Evolutionary conservation across 1,140 invertebrate genomes (phyloP).

Genomic region (Drosophila biarmipes): DNA sequence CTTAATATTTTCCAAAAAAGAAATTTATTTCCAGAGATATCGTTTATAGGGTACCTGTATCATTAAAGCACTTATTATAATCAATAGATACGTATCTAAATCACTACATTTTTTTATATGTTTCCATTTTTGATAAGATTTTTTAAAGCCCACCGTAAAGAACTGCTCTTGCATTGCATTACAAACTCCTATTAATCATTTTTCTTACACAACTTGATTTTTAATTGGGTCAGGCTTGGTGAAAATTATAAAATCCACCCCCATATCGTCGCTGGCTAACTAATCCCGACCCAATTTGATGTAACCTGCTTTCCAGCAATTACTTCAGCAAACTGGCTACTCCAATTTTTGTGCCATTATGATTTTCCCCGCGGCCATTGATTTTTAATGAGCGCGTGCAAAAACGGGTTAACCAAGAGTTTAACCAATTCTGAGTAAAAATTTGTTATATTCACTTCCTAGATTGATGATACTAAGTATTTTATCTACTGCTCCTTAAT

Average conservation of each 20-base stretch:
- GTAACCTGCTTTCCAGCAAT: slow-evolving; percentile 14
- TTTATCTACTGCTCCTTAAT: neutral
- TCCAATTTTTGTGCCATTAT: slow-evolving; percentile 2
- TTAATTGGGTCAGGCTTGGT: neutral
- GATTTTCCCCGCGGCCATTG: neutral
- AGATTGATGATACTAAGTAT: neutral
- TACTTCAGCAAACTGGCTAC: slow-evolving; percentile 5
- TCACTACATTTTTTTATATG: too few species aligned
- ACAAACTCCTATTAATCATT: neutral
- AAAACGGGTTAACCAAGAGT: neutral
- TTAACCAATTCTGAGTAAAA: too few species aligned
- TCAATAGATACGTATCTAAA: too few species aligned
- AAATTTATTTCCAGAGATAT: too few species aligned
- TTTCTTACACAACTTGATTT: neutral
- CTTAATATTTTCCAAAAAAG: too few species aligned
- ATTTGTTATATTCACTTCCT: too few species aligned
- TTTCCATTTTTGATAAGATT: too few species aligned
- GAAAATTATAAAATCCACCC: slow-evolving; percentile 1
- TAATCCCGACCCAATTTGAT: slow-evolving; percentile 12
- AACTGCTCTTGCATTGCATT: neutral
- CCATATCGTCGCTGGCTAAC: slow-evolving; percentile 3
- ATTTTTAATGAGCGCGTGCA: neutral
- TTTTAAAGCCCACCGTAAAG: too few species aligned
- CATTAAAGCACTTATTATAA: too few species aligned
- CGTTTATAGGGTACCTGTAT: too few species aligned